Base-by-base conservation (phyloP, 2,888 invertebrate genomes). In the Cerceris rybyensis region DNA sequence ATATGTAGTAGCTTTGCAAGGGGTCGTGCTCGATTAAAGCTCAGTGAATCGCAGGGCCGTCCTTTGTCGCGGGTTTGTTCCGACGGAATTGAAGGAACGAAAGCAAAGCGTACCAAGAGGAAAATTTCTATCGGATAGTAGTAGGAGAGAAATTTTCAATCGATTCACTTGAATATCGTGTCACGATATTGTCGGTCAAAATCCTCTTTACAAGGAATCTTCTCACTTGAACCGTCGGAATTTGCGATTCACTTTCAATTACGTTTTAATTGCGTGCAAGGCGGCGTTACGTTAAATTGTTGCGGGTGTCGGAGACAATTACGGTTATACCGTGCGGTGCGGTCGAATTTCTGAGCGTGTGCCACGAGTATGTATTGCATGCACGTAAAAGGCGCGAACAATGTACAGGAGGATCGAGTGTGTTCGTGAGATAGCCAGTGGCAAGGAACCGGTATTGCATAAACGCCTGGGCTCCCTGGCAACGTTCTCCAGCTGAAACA, bases 11-110 rank as follows among this genome's bases (percentile, higher is more conserved):
- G 39, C 41, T 67, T 75, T 57, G 28, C 54, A 17, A 16, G 16
- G 39, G 78, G 57, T 64, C 58, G 64, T 67, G 78, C 67, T 60
- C 74, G 82, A 82, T 82, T 80, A 72, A 82, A 75, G 71, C 80
- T 55, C 74, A 64, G 46, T 59, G 82, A 82, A 69, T 77, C 81
- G 73, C 60, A 60, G 16, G 57, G 58, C 16, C n/a, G 28, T 61
- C 54, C 67, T 75, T 82, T 82, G 72, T 79, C 69, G 72, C 69
- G 66, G 50, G 71, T 63, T 76, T 80, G 77, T 65, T 57, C 50
- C 60, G 16, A 17, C 14, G 46, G 39, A 11, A 54, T 65, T 39
- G 50, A 65, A 49, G 11, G 17, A n/a, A n/a, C 43, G 58, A 58
- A 60, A 50, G 70, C 64, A 67, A 70, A 70, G 54, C 11, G 63